Conservation (phyloP, 2,888 invertebrate species). For the Homarus gammarus region DNA sequence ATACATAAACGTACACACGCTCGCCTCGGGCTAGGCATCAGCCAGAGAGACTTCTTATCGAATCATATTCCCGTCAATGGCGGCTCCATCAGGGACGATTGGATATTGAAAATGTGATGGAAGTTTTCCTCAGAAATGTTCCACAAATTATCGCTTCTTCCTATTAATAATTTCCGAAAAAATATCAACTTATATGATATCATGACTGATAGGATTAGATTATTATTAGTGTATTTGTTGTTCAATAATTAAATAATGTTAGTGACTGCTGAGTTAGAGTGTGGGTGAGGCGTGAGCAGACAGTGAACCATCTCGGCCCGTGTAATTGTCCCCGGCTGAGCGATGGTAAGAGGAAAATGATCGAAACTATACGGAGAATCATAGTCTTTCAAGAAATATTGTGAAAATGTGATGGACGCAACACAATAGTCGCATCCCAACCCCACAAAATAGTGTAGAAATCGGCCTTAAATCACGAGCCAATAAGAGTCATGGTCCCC, state of each 20-base stretch:
- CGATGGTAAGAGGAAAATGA: conserved; percentile 58
- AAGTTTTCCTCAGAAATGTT: conserved; percentile 44
- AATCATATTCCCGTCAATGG: conserved; percentile 71
- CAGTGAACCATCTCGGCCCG: neutral
- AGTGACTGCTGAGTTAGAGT: no score
- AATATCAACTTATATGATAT: no score
- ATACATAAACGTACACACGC: conserved; percentile 52
- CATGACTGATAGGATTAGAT: no score
- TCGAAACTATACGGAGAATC: conserved; percentile 65
- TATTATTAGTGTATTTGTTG: no score
- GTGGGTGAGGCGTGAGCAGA: no score
- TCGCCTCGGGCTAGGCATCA: conserved; percentile 52
- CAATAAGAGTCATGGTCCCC: neutral
- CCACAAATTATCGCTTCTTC: conserved; percentile 47
- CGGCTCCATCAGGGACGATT: conserved; percentile 61
- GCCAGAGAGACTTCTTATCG: conserved; percentile 61
- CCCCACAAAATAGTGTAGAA: neutral
- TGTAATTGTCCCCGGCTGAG: conserved; percentile 48
- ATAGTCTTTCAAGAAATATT: conserved; percentile 69
- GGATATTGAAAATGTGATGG: conserved; percentile 62
- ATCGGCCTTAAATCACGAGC: neutral
- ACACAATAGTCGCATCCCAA: conserved; percentile 34
- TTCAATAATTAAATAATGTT: no score
- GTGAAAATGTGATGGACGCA: conserved; percentile 69
- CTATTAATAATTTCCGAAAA: neutral